phyloP scores from a whole-genome alignment of 2,888 invertebrate species.

The Morpho helenor region DNA sequence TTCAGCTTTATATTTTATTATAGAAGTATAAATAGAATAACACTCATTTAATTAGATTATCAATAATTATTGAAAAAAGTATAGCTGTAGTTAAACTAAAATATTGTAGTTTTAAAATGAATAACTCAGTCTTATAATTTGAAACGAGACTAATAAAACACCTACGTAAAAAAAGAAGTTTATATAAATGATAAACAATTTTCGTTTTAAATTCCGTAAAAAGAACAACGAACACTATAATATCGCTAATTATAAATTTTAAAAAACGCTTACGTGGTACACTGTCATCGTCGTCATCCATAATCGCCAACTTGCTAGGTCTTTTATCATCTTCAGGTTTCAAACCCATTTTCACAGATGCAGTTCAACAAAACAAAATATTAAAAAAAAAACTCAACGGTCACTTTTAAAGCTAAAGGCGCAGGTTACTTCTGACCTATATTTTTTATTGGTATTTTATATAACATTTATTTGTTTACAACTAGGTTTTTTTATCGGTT shows the following conservation, averaged over 20 bases:
- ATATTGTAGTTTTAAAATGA: too few species aligned
- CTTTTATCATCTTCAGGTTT: constrained; percentile 68
- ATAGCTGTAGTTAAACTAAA: too few species aligned
- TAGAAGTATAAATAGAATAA: too few species aligned
- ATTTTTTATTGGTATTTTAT: constrained; percentile 41
- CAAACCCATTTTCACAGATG: constrained; percentile 69
- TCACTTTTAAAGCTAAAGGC: constrained; percentile 14
- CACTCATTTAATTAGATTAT: too few species aligned
- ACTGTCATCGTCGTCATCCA: constrained; percentile 60
- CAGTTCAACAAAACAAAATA: constrained; percentile 33
- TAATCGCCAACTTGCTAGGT: constrained; percentile 74
- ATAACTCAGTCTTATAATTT: too few species aligned
- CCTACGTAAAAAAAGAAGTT: too few species aligned
- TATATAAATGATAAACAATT: too few species aligned
- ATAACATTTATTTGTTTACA: constrained; percentile 26
- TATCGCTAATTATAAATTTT: neutral
- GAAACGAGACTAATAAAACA: too few species aligned
- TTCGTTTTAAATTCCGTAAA: too few species aligned
- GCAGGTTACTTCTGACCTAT: constrained; percentile 43
- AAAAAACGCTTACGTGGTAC: constrained; percentile 58
- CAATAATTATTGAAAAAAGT: too few species aligned
- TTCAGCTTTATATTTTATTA: too few species aligned
- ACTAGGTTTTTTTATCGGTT: constrained; percentile 24
- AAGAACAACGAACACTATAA: too few species aligned
- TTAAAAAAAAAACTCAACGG: constrained; percentile 33